Evolutionary conservation across 2,113 vertebrate genomes (phyloP).

Genomic region (Delphinus delphis): DNA sequence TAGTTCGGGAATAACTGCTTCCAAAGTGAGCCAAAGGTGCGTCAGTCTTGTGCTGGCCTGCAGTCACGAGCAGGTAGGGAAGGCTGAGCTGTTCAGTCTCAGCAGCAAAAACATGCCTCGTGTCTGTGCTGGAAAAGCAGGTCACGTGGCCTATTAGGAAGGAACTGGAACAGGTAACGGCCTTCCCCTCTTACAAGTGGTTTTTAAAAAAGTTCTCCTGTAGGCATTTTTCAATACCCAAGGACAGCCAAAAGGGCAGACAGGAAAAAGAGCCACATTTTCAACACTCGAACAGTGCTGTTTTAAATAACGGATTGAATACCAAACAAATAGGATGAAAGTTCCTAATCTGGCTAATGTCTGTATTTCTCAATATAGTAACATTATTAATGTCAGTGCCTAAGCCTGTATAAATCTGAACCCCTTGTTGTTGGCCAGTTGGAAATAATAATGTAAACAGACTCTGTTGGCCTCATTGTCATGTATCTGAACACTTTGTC

Average conservation of each 20-base stretch:
- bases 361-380: constrained; percentile 8
- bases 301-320: not conserved
- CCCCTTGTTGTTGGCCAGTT: not conserved
- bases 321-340: not conserved
- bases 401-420: not conserved
- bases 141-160: not conserved
- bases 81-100: not conserved
- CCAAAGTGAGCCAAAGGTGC: not conserved
- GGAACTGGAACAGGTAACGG: not conserved
- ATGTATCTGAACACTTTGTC: not conserved
- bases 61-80: not conserved
- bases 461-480: not conserved
- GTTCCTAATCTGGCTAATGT: not conserved
- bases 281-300: not conserved
- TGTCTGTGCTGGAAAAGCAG: not conserved
- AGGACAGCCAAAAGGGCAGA: not conserved
- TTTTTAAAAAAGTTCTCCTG: not conserved
- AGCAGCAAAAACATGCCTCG: not conserved
- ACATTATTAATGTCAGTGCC: not conserved
- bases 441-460: constrained; percentile 26
- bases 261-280: not conserved
- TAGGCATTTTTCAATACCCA: not conserved
- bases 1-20: constrained; percentile 4
- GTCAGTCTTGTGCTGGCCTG: not conserved
- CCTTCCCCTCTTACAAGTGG: not conserved